A percentile compares a stretch with the other conserved stretches of the same genome.
These are phyloP conservation scores for Labeo calbasu DNA, from an alignment of 2,797 vertebrate species.

Conservation along the genomic window DNA sequence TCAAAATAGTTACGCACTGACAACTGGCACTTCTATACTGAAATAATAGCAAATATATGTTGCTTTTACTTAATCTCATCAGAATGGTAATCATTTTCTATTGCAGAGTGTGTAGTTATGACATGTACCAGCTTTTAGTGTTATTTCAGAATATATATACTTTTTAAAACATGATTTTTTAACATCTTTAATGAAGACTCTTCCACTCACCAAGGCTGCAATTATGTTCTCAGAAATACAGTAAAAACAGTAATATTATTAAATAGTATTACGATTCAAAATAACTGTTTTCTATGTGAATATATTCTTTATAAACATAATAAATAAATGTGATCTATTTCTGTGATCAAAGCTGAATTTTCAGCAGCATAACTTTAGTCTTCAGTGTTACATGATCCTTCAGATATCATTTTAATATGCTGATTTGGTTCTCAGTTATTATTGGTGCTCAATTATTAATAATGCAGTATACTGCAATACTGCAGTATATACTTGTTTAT, in stretches of 20 bases:
- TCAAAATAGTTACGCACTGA: neutral
- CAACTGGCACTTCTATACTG: neutral
- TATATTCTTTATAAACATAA: neutral
- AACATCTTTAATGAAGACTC: neutral
- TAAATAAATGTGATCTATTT: neutral
- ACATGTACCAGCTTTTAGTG: neutral
- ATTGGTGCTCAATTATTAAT: neutral
- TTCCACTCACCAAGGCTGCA: neutral
- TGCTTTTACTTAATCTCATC: neutral
- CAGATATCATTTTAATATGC: neutral
- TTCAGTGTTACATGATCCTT: neutral
- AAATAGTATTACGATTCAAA: neutral
- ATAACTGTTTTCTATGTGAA: neutral
- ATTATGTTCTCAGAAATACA: neutral
- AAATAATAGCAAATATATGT: neutral
- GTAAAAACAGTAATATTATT: neutral
- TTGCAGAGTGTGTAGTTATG: neutral
- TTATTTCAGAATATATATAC: neutral
- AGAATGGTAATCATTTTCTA: neutral
- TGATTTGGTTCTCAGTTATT: neutral
- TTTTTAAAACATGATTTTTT: neutral
- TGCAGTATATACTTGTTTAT: neutral
- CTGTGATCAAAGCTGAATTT: neutral
- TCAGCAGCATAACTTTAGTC: neutral
- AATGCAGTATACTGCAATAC: neutral